A percentile compares a stretch with the other conserved stretches of the same genome.
phyloP scores from a whole-genome alignment of 1,140 invertebrate species.

The Hermetia illucens region DNA sequence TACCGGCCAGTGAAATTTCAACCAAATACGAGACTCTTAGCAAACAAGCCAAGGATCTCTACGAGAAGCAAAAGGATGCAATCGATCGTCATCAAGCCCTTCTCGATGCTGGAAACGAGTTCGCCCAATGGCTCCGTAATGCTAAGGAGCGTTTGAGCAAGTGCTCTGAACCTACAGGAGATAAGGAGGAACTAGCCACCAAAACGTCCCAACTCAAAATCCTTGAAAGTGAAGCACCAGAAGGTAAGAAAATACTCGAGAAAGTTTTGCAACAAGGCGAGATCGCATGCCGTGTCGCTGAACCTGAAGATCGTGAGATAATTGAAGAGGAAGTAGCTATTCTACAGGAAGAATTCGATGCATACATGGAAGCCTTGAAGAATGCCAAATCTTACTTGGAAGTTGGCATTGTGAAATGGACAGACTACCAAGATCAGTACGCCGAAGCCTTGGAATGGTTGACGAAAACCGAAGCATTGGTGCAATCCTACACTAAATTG shows the following conservation, averaged over 20 bases:
- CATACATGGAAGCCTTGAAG: constrained; percentile 59
- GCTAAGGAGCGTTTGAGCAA: constrained; percentile 83
- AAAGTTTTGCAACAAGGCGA: constrained; percentile 68
- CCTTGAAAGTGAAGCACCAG: constrained; percentile 62
- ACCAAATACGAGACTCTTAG: constrained; percentile 80
- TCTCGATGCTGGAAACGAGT: constrained; percentile 80
- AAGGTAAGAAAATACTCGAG: constrained; percentile 68
- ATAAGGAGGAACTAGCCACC: constrained; percentile 74
- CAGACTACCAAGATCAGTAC: constrained; percentile 88
- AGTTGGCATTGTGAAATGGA: constrained; percentile 85
- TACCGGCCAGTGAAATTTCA: constrained; percentile 75
- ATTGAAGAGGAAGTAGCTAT: constrained; percentile 83
- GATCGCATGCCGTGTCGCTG: constrained; percentile 63
- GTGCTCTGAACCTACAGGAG: constrained; percentile 85
- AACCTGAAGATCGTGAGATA: constrained; percentile 74
- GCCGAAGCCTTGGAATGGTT: constrained; percentile 80
- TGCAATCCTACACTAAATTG: constrained; percentile 81
- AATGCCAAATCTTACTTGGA: constrained; percentile 74
- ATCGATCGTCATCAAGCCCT: constrained; percentile 82
- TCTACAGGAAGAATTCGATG: constrained; percentile 77
- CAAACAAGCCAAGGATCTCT: constrained; percentile 77
- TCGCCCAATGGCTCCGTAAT: constrained; percentile 78
- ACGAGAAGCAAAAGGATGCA: constrained; percentile 80
- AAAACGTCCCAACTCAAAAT: constrained; percentile 77
- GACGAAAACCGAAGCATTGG: constrained; percentile 67